Base-by-base conservation (phyloP, 2,113 vertebrate genomes). In the Macrotus californicus region DNA sequence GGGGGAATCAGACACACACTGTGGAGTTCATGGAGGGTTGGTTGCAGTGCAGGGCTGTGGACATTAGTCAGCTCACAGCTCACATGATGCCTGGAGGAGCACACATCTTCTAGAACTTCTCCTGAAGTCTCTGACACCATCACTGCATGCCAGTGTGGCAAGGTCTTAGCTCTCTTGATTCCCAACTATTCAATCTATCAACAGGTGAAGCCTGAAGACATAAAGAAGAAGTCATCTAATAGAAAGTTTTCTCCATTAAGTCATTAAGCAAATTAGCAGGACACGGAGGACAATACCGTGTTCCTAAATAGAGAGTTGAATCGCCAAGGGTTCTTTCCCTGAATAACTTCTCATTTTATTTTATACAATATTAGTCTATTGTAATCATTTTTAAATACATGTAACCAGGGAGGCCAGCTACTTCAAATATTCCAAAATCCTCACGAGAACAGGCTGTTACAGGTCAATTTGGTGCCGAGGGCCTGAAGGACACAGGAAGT, bases 401-500 rank as follows among this genome's bases (percentile, higher is more conserved):
- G 39, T 80, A 85, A 95, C 39, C 59, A 77, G 59, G n/a, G 50
- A 92, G 24, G 75, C 7, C 24, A 76, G 19, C 59, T 87, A 50
- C 73, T 86, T 92, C 41, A 94, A 61, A 67, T 76, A 75, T 43
- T 92, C 72, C 29, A 31, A 73, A 82, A 36, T 85, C 77, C 67
- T 86, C 91, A n/a, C 91, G 87, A 95, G 80, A 92, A 61, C n/a
- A 29, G 39, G 69, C 29, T 75, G n/a, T 15, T 80, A 13, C 5
- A 41, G 83, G 52, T 86, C 87, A 91, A 1, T 34, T 69, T 88
- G 79, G 24, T n/a, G 10, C 43, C 11, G 5, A 48, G 82, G 46
- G 48, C 94, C 94, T 91, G 46, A 93, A 88, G 26, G 10, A 90
- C 56, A 85, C 31, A 46, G 92, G 50, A 59, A 46, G 61, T 91